A percentile compares a stretch with the other conserved stretches of the same genome.
Evolutionary conservation across 2,888 invertebrate genomes (phyloP).

Genomic region (Tinea pellionella): DNA sequence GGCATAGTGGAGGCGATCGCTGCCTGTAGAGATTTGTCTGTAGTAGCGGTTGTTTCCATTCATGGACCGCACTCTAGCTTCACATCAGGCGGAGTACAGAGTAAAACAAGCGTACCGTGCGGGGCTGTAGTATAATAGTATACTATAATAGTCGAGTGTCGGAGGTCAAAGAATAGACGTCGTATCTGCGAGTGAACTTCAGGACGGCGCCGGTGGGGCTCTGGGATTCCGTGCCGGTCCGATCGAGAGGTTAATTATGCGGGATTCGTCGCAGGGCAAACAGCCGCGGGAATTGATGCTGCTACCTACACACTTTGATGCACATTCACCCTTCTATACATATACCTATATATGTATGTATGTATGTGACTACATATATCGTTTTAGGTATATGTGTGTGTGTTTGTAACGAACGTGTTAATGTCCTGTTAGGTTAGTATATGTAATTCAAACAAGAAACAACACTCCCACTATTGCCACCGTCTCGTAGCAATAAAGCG

Average conservation of each 20-base stretch:
- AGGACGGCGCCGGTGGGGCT: not conserved
- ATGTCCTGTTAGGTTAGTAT: too few species aligned
- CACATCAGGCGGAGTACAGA: too few species aligned
- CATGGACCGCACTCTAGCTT: too few species aligned
- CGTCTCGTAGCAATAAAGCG: not conserved
- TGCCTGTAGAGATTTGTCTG: too few species aligned
- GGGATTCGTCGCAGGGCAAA: not conserved
- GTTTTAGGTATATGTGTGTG: too few species aligned
- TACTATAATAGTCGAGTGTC: too few species aligned
- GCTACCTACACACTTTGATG: not conserved
- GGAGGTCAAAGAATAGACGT: not conserved
- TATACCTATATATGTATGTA: not conserved
- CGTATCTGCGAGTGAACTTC: not conserved
- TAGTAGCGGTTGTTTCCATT: too few species aligned
- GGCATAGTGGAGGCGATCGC: too few species aligned
- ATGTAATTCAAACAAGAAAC: not conserved
- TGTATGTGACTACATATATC: not conserved
- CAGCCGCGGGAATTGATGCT: not conserved
- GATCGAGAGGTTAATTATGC: constrained; percentile 1
- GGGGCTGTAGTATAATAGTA: too few species aligned
- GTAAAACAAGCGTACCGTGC: too few species aligned
- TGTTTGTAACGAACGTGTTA: not conserved
- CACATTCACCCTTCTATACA: not conserved
- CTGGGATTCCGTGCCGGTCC: constrained; percentile 1
- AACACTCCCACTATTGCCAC: too few species aligned